Base-by-base conservation (phyloP, 2,797 vertebrate species). In the Tenualosa ilisha region DNA sequence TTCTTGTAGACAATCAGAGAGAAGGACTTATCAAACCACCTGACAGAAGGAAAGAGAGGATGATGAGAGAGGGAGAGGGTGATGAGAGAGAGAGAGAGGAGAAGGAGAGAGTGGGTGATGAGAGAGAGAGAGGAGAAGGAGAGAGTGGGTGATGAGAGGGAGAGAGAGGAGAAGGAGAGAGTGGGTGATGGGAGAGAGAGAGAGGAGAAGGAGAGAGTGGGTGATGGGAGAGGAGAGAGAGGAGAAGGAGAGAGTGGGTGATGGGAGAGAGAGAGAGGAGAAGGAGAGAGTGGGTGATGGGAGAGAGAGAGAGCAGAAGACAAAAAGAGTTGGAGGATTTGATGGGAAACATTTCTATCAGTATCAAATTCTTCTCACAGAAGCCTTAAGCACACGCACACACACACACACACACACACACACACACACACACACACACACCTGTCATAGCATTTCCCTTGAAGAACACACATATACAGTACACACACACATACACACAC, bases 1-100 rank as follows among this genome's bases (percentile, higher is more conserved):
- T 99, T 99, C 86, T 94, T 94, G 91, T 95, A 99, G 53, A 96
- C 95, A 17, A 99, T 92, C 90, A 99, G 90, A 3, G 91, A 97
- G 93, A 99, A 97, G 63, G 98, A 99, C 87, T 99, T 99, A 94
- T 99, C 98, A 50, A 99, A 99, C 98, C 98, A 99, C 92, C 97
- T 98, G 86, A 50, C 22, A 86, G 51, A 87, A 63, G 54, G 0
- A 17, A 20, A 89, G 5, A 46, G 26, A 6, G 84, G 43, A 31
- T 31, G 31, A 31, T 31, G 31, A 11, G 50, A 53, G 59, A 43
- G 9, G 86, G 0, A 2, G 24, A 65, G n/a, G 31, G 1, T 31
- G 31, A 31, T 31, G 31, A 24, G 61, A 65, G 61, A 65, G 61
- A 26, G 61, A 65, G n/a, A 65, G 61, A 24, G 61, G 26, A 46